Percentiles rank a stretch among this genome's conserved stretches.
Conservation (phyloP, 2,113 vertebrate genomes). For the Probosciger aterrimus region DNA sequence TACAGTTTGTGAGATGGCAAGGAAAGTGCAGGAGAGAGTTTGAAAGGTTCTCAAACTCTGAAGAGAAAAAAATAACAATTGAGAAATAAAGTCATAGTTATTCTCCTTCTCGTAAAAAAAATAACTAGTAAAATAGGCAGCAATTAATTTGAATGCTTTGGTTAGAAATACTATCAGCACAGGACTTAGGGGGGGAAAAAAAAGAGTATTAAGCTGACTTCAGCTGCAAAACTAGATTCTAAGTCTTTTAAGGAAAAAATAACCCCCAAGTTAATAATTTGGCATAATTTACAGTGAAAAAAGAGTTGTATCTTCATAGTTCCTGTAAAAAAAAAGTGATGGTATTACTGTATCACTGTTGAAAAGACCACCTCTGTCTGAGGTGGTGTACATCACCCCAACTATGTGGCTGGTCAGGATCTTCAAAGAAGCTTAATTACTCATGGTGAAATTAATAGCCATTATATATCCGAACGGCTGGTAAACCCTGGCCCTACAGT, state of each 20-base stretch:
- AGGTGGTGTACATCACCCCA: not conserved
- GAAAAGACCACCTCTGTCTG: not conserved
- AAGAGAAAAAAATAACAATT: not conserved
- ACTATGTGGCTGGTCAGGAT: not conserved
- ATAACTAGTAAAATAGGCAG: not conserved
- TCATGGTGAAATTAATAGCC: not conserved
- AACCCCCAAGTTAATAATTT: not conserved
- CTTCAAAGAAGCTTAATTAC: not conserved
- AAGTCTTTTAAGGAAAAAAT: not conserved
- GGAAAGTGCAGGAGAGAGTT: not conserved
- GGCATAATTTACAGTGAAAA: not conserved
- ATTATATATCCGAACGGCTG: not conserved
- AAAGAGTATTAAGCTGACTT: not conserved
- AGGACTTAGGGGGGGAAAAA: not conserved
- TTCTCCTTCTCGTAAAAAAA: not conserved
- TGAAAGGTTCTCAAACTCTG: not conserved
- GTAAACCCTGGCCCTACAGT: not conserved
- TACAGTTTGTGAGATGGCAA: not conserved
- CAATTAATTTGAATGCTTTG: not conserved
- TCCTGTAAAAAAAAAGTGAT: not conserved
- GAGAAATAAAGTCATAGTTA: not conserved
- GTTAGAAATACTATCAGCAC: not conserved
- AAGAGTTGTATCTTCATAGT: not conserved
- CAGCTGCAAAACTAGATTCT: not conserved
- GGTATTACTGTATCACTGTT: not conserved